These are phyloP conservation scores for Hippolais icterina DNA, from an alignment of 2,113 vertebrate species.

Conservation along the genomic window DNA sequence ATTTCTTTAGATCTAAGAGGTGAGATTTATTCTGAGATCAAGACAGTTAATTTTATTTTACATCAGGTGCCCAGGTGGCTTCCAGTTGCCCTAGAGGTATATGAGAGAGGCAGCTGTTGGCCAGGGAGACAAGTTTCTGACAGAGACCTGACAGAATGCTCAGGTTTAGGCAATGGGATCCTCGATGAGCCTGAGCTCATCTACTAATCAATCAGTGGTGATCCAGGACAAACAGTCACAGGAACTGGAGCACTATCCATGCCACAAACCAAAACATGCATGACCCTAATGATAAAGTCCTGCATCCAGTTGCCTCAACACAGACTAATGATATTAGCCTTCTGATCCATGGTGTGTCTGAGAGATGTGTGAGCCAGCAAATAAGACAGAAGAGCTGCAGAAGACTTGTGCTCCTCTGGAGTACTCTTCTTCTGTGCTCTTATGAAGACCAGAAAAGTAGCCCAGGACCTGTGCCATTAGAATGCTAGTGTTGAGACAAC, in stretches of 20 bases:
- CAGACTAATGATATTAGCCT: background rate
- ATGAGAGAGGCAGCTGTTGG: background rate
- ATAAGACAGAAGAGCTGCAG: background rate
- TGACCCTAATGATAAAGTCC: background rate
- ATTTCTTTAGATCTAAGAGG: background rate
- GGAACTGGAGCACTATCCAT: background rate
- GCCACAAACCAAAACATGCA: background rate
- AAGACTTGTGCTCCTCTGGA: background rate
- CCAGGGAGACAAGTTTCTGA: background rate
- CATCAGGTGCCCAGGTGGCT: background rate
- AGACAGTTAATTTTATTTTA: background rate
- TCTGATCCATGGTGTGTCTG: background rate
- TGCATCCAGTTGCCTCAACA: background rate
- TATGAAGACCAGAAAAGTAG: background rate
- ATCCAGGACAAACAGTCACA: background rate
- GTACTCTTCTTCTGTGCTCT: background rate
- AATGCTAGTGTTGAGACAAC: background rate
- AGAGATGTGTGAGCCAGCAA: background rate
- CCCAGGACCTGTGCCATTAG: background rate
- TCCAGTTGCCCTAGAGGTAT: background rate
- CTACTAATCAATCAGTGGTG: background rate
- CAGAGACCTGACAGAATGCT: background rate
- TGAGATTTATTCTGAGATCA: background rate
- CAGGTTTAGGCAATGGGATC: background rate
- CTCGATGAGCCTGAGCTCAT: accelerated